Conservation (phyloP, 2,113 vertebrate genomes). For the Cheirogaleus medius region DNA sequence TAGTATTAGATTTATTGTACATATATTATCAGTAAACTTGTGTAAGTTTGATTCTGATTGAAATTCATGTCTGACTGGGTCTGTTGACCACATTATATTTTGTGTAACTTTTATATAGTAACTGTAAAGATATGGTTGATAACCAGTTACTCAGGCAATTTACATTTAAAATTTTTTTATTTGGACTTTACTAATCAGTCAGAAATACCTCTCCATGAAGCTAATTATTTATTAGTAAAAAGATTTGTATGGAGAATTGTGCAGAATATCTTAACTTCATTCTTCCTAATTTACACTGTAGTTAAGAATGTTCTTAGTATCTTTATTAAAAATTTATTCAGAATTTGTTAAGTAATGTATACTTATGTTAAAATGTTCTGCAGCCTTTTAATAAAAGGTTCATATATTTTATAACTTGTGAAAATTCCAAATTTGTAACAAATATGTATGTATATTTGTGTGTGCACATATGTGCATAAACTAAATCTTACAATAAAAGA, state of each 20-base stretch:
- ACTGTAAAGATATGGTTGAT: not conserved
- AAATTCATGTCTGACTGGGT: not conserved
- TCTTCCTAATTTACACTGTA: not conserved
- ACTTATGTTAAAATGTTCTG: not conserved
- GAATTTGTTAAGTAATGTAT: not conserved
- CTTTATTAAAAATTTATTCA: constrained; percentile 15
- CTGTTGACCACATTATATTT: not conserved
- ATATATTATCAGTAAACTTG: not conserved
- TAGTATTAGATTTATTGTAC: not conserved
- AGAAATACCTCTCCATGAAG: not conserved
- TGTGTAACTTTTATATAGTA: not conserved
- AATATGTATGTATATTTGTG: not conserved
- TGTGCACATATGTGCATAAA: not conserved
- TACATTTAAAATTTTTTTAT: not conserved
- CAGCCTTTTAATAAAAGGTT: not conserved
- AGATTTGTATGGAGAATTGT: not conserved
- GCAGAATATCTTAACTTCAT: not conserved
- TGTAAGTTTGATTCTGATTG: not conserved
- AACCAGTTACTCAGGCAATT: not conserved
- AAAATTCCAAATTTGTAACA: not conserved
- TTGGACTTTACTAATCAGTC: not conserved
- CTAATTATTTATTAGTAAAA: not conserved
- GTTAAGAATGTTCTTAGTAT: not conserved
- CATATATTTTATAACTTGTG: not conserved
- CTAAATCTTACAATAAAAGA: not conserved